Base-by-base conservation (phyloP, 2,113 vertebrate genomes). In the Crotophaga sulcirostris region DNA sequence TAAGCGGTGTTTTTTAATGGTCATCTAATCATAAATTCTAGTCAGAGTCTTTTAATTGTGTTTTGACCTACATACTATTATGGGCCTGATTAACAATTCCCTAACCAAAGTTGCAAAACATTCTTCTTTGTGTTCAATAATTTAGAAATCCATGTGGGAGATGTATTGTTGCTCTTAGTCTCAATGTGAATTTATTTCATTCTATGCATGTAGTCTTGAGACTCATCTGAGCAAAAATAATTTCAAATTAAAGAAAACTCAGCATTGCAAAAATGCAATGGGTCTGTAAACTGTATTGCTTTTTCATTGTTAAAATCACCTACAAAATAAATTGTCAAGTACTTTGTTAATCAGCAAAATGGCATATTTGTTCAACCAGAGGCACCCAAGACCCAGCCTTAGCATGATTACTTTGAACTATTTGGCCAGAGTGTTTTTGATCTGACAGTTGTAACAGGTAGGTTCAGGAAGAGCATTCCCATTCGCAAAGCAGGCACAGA, bases 81-180 rank as follows among this genome's bases (percentile, higher is more conserved):
- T 72, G 38, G 49, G 60, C 81, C 79, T 97, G 96, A 97, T 97
- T 97, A 97, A 94, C 76, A 97, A 89, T 97, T 96, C 94, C 96
- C 89, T 94, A 96, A 96, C 97, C 96, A 97, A 96, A 96, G 87
- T 31, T 97, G 89, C 91, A 96, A 90, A 96, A 86, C 72, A 81
- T 93, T 96, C 90, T 88, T 88, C 62, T 87, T 82, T 92, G 83
- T 96, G 94, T 96, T 98, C 93, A 97, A 95, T 98, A 97, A 97
- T 98, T 98, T 94, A 98, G 87, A 28, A 40, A 91, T 84, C 54
- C 45, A 16, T 89, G 55, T 87, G 93, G 96, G 95, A 97, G 83
- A 66, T 92, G 67, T 88, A 94, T 92, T 88, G 94, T 94, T 84
- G 77, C 69, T 93, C 38, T 83, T 67, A 68, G 49, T 87, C 87